Evolutionary conservation across 2,113 vertebrate genomes (phyloP).

Genomic region (Mormyrus lacerda): DNA sequence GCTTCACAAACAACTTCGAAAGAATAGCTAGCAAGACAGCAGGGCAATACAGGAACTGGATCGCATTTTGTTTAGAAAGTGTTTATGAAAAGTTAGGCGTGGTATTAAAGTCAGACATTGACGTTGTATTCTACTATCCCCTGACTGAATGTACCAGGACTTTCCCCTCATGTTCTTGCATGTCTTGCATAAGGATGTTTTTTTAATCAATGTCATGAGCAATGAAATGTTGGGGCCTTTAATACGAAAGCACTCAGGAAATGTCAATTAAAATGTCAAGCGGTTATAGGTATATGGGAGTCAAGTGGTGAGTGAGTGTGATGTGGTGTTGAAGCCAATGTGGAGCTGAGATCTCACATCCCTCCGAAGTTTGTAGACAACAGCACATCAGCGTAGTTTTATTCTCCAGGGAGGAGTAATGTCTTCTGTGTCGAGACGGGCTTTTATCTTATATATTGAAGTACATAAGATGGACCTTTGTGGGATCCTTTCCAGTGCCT

Average conservation of each 20-base stretch:
- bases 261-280: conserved; percentile 76
- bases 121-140: neutral
- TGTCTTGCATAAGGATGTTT: conserved; percentile 58
- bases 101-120: neutral
- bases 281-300: conserved; percentile 62
- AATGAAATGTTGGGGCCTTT: conserved; percentile 74
- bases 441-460: too few relatives aligned
- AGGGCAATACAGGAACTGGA: neutral
- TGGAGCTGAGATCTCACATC: conserved; percentile 42
- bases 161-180: conserved; percentile 41
- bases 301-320: conserved; percentile 56
- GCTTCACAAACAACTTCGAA: conserved; percentile 10
- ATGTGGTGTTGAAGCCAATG: conserved; percentile 49
- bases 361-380: neutral
- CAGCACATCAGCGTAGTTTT: neutral
- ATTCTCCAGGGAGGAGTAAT: neutral
- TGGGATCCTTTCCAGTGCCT: neutral
- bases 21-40: neutral
- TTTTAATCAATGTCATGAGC: conserved; percentile 70
- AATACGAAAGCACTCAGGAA: conserved; percentile 68
- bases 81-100: neutral
- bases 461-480: neutral
- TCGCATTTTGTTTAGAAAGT: neutral
- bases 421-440: neutral
- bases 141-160: conserved; percentile 32